These are phyloP conservation scores for Pocillopora damicornis DNA, from an alignment of 64 coral and sea anemone genomes.

Conservation along the genomic window DNA sequence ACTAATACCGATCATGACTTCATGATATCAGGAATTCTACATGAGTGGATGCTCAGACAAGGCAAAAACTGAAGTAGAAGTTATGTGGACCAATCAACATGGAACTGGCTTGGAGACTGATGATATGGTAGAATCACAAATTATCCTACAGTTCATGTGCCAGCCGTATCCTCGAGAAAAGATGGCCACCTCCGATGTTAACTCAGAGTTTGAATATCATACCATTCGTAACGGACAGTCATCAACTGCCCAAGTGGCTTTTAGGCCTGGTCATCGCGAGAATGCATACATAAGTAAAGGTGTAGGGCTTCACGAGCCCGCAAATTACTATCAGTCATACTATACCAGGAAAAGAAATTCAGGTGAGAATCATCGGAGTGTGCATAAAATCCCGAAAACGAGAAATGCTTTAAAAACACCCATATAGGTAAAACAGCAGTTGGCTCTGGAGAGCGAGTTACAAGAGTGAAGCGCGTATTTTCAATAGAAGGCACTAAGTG, in stretches of 20 bases:
- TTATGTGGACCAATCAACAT: conserved; percentile 48
- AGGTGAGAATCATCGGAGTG: neutral
- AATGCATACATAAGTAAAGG: neutral
- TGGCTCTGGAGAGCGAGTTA: too few species aligned
- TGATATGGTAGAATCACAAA: conserved; percentile 32
- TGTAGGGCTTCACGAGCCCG: conserved; percentile 10
- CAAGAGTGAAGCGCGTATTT: too few species aligned
- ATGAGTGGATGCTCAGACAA: conserved; percentile 3
- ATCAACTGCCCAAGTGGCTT: neutral
- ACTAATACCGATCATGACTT: neutral
- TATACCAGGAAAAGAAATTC: conserved; percentile 25
- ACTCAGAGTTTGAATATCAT: neutral
- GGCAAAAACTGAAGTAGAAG: conserved; percentile 12
- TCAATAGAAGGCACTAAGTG: too few species aligned
- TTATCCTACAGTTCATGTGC: conserved; percentile 46
- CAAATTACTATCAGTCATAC: conserved; percentile 16
- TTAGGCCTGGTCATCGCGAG: neutral
- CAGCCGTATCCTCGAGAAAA: conserved; percentile 1
- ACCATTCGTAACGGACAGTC: conserved; percentile 19
- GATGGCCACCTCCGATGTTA: neutral
- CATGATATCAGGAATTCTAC: conserved; percentile 12
- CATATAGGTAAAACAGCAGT: too few species aligned
- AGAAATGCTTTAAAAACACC: too few species aligned
- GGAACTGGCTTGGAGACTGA: conserved; percentile 10
- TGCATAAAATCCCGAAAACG: too few species aligned